These are phyloP conservation scores for Halesus radiatus DNA, from an alignment of 1,140 invertebrate species.

Conservation along the genomic window DNA sequence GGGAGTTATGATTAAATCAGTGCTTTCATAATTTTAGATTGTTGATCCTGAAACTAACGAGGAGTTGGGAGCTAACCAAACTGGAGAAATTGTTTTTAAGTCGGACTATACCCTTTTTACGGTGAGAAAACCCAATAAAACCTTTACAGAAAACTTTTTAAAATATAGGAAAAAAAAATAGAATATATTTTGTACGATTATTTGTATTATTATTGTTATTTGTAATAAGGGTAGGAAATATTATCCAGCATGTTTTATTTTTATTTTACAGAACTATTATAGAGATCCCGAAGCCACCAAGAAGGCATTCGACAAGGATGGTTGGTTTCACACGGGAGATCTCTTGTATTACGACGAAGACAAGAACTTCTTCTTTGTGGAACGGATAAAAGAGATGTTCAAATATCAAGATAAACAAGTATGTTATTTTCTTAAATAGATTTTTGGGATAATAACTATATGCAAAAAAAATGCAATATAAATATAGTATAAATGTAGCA, in stretches of 20 bases:
- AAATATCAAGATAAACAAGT: constrained; percentile 81
- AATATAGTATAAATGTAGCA: too few relatives aligned
- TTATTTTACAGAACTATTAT: constrained; percentile 70
- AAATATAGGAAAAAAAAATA: too few relatives aligned
- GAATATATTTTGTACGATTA: too few relatives aligned
- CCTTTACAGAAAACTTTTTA: too few relatives aligned
- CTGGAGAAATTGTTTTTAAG: constrained; percentile 62
- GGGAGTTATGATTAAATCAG: neutral
- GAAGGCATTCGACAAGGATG: constrained; percentile 74
- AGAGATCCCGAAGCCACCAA: constrained; percentile 74
- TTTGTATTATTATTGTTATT: too few relatives aligned
- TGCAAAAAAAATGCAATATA: too few relatives aligned
- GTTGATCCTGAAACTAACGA: constrained; percentile 59
- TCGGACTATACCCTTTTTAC: constrained; percentile 45
- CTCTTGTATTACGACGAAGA: constrained; percentile 79
- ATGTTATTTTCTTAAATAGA: constrained; percentile 42
- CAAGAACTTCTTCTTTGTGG: constrained; percentile 75
- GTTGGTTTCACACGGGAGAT: constrained; percentile 84
- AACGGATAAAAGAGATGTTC: constrained; percentile 80
- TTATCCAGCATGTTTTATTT: too few relatives aligned
- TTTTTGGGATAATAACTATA: too few relatives aligned
- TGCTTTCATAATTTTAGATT: constrained; percentile 34
- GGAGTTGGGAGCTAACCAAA: constrained; percentile 59
- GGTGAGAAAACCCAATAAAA: constrained; percentile 20
- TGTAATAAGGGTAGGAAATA: too few relatives aligned